Evolutionary conservation across 2,797 vertebrate species (phyloP).

Genomic region (Spinibarbus caldwelli): DNA sequence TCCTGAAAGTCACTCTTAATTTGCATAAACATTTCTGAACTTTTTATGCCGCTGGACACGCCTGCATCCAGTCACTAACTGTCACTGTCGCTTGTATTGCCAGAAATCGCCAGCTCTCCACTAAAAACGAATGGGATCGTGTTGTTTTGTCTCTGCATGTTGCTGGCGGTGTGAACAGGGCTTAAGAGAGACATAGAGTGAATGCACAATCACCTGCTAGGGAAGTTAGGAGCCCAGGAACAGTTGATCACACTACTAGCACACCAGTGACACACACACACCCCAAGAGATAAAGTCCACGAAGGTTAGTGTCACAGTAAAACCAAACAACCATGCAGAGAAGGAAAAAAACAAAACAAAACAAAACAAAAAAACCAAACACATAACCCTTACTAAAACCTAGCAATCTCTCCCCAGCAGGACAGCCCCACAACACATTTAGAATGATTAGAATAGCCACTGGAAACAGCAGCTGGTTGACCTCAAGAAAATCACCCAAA

Average conservation of each 20-base stretch:
- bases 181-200: background rate
- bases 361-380: too few relatives aligned
- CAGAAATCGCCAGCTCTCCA: background rate
- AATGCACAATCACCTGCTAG: background rate
- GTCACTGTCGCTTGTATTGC: background rate
- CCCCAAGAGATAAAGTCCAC: background rate
- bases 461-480: background rate
- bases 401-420: background rate
- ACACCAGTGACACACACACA: background rate
- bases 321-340: background rate
- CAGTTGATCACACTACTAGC: background rate
- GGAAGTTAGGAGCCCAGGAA: background rate
- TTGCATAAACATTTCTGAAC: background rate
- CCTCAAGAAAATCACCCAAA: background rate
- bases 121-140: background rate
- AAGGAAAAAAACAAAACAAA: background rate
- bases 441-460: background rate
- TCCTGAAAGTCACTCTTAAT: background rate
- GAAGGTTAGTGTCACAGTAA: background rate
- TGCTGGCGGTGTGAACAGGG: background rate
- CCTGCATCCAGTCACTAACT: background rate
- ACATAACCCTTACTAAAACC: background rate
- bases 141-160: background rate
- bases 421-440: background rate
- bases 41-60: background rate